Percentiles rank a stretch among this genome's conserved stretches.
Conservation (phyloP, 1,140 invertebrate species). For the Olivierus martensii region DNA sequence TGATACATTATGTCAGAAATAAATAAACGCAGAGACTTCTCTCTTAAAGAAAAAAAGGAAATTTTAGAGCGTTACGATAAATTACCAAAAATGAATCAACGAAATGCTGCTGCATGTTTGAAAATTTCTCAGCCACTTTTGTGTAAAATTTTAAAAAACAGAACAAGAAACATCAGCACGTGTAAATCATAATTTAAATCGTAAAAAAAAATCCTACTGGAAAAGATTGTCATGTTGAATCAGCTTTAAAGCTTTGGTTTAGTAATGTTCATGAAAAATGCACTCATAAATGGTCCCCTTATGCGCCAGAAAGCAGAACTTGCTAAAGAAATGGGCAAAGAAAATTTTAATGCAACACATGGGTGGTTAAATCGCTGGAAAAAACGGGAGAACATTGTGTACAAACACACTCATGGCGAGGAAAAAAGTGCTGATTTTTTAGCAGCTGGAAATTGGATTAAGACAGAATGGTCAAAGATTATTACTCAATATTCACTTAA, state of each 20-base stretch:
- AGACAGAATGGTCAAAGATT: background rate
- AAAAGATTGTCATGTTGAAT: background rate
- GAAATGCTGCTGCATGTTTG: background rate
- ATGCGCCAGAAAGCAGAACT: background rate
- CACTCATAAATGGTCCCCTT: background rate
- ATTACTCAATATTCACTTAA: background rate
- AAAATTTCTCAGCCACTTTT: background rate
- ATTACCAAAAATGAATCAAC: background rate
- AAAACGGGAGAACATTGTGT: background rate
- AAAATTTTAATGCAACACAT: background rate
- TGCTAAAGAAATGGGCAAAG: background rate
- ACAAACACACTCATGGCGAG: background rate
- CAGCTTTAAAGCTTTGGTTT: background rate
- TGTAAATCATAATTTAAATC: too few species aligned
- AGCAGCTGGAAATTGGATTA: background rate
- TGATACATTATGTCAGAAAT: too few species aligned
- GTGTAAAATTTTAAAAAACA: conserved; percentile 3
- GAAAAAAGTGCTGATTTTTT: background rate
- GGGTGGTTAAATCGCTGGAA: background rate
- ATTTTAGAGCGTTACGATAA: background rate
- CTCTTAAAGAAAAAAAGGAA: background rate
- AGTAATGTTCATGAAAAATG: background rate
- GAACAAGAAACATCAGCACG: background rate
- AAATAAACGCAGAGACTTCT: too few species aligned
- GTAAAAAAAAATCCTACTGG: background rate